Evolutionary conservation across 2,888 invertebrate genomes (phyloP).

Genomic region (Reticulitermes lucifugus): DNA sequence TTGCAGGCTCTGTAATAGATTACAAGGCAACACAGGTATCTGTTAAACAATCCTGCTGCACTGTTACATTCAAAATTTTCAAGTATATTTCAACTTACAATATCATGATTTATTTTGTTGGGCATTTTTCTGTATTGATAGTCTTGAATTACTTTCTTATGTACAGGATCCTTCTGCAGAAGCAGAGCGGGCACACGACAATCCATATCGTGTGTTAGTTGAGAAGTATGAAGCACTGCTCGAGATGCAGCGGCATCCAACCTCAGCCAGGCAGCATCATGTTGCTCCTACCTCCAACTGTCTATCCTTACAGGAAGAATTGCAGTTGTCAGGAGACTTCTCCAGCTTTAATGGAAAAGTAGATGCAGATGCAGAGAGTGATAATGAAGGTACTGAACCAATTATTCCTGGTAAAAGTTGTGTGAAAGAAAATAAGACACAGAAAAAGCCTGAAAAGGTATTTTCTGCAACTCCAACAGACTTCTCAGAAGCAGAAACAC

Average conservation of each 20-base stretch:
- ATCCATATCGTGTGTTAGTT: slow-evolving; percentile 83
- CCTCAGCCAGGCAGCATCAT: slow-evolving; percentile 58
- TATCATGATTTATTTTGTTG: no score
- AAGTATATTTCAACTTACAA: no score
- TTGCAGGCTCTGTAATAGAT: no score
- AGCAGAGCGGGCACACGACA: slow-evolving; percentile 62
- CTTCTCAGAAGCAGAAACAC: slow-evolving; percentile 88
- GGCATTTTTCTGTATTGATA: no score
- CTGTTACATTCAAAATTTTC: no score
- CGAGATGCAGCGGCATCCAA: slow-evolving; percentile 78
- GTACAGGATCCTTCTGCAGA: slow-evolving; percentile 60
- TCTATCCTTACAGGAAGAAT: slow-evolving; percentile 76
- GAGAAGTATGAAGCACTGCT: slow-evolving; percentile 88
- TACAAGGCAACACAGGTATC: no score
- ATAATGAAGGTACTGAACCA: slow-evolving; percentile 45
- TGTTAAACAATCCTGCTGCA: no score
- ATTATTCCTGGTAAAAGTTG: slow-evolving; percentile 25
- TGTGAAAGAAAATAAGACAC: background rate
- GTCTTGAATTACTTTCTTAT: slow-evolving; percentile 36
- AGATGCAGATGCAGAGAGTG: slow-evolving; percentile 46
- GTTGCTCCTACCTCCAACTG: slow-evolving; percentile 45
- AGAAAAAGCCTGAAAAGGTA: slow-evolving; percentile 52
- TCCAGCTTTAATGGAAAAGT: slow-evolving; percentile 66
- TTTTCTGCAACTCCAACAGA: slow-evolving; percentile 80
- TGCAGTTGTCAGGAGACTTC: slow-evolving; percentile 80